Conservation (phyloP, 2,113 vertebrate genomes). For the Benitochromis conjunctus region DNA sequence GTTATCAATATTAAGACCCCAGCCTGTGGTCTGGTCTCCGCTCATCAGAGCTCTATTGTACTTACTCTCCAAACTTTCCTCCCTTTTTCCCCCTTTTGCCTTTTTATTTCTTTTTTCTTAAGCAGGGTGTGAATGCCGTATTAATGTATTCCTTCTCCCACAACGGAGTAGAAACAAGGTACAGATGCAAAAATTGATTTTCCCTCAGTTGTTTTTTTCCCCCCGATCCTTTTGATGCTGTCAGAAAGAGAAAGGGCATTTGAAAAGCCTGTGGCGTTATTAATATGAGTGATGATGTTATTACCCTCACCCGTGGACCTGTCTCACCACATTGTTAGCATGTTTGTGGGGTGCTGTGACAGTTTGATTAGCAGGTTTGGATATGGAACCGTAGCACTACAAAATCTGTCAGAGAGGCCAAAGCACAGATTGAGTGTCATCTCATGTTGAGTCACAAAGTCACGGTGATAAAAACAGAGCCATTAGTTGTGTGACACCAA, state of each 20-base stretch:
- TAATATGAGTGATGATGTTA: conserved; percentile 61
- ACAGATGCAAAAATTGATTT: conserved; percentile 44
- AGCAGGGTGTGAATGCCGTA: conserved; percentile 35
- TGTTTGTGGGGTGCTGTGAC: conserved; percentile 50
- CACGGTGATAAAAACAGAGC: not conserved
- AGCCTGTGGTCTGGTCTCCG: not conserved
- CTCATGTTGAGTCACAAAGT: conserved; percentile 16
- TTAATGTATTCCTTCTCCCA: conserved; percentile 34
- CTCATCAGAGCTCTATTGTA: not conserved
- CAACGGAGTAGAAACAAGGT: conserved; percentile 17
- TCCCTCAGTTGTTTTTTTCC: not conserved
- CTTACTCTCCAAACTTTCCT: conserved; percentile 7
- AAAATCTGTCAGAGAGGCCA: conserved; percentile 43
- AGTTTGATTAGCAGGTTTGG: conserved; percentile 57
- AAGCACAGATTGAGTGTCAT: conserved; percentile 10
- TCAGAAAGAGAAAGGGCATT: conserved; percentile 16
- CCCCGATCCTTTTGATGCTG: not conserved
- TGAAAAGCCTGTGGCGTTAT: conserved; percentile 13
- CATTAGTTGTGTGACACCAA: not conserved
- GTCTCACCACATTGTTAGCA: conserved; percentile 44
- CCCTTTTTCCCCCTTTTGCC: not conserved
- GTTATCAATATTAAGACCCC: conserved; percentile 53
- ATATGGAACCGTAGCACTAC: not conserved
- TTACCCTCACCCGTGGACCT: conserved; percentile 33
- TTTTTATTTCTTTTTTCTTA: not conserved